Conservation (phyloP, 1,140 invertebrate genomes). For the Bombus confusus region DNA sequence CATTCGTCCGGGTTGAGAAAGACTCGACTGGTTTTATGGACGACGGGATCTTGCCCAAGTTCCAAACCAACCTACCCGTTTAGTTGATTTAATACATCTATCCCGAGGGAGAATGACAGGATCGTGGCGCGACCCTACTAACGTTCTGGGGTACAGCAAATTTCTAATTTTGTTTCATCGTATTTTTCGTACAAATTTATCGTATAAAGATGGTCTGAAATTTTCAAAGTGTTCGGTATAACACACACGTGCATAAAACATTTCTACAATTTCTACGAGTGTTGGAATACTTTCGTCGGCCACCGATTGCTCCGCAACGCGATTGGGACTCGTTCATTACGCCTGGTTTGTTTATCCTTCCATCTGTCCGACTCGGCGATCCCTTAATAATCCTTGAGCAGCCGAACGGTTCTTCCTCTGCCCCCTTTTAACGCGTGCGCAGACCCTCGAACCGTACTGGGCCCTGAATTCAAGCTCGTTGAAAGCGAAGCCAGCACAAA, state of each 20-base stretch:
- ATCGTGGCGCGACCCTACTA: constrained; percentile 36
- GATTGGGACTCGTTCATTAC: constrained; percentile 66
- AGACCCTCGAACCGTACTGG: constrained; percentile 34
- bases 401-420: neutral
- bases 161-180: neutral
- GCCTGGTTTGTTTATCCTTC: constrained; percentile 71
- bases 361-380: constrained; percentile 71
- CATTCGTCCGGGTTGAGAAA: constrained; percentile 1
- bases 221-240: no score
- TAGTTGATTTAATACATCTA: constrained; percentile 61
- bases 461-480: constrained; percentile 56
- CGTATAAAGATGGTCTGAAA: no score
- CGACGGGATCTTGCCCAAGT: neutral
- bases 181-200: no score
- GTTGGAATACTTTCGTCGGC: no score
- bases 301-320: constrained; percentile 43
- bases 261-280: no score
- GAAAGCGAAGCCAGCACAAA: constrained; percentile 59
- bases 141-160: neutral
- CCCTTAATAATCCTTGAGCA: constrained; percentile 70
- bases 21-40: neutral
- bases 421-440: constrained; percentile 6
- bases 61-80: neutral
- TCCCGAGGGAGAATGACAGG: constrained; percentile 42
- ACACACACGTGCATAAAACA: no score